Percentiles rank a stretch among this genome's conserved stretches.
Evolutionary conservation across 2,888 invertebrate genomes (phyloP).

Genomic region (Drosophila mimica): DNA sequence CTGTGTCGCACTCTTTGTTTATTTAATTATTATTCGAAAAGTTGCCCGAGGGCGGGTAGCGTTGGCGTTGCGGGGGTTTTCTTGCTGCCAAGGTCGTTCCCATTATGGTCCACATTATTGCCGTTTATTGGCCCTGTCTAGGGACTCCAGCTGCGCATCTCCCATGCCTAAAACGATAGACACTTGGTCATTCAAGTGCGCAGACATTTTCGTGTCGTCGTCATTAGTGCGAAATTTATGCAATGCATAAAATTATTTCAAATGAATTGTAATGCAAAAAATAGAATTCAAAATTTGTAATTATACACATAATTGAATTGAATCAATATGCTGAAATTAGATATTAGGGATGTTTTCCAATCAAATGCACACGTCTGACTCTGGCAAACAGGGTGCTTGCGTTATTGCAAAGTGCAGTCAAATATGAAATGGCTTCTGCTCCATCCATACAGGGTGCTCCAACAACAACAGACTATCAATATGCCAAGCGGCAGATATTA

Average conservation of each 20-base stretch:
- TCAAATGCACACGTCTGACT: constrained; percentile 42
- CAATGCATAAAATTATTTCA: constrained; percentile 49
- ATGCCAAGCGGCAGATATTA: constrained; percentile 62
- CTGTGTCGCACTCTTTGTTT: constrained; percentile 57
- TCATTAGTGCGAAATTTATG: constrained; percentile 70
- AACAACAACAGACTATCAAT: constrained; percentile 16
- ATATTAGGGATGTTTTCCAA: constrained; percentile 43
- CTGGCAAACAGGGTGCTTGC: constrained; percentile 17
- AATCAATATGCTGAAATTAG: constrained; percentile 29
- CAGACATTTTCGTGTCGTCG: constrained; percentile 56
- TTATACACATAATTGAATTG: constrained; percentile 27
- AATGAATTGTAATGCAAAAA: background rate
- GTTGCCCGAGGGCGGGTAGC: constrained; percentile 32
- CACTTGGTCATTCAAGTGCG: constrained; percentile 53
- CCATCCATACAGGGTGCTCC: constrained; percentile 46
- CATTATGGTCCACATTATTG: constrained; percentile 34
- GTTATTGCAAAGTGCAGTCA: constrained; percentile 56
- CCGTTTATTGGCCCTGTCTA: constrained; percentile 42
- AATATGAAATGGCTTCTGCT: constrained; percentile 32
- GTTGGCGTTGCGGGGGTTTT: background rate
- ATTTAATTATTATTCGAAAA: constrained; percentile 79
- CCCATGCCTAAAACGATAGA: constrained; percentile 16
- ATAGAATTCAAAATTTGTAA: constrained; percentile 15
- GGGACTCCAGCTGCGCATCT: constrained; percentile 41
- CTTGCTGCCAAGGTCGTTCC: constrained; percentile 55